A percentile compares a stretch with the other conserved stretches of the same genome.
Evolutionary conservation across 2,888 invertebrate genomes (phyloP).

Genomic region (Pristionchus fissidentatus): DNA sequence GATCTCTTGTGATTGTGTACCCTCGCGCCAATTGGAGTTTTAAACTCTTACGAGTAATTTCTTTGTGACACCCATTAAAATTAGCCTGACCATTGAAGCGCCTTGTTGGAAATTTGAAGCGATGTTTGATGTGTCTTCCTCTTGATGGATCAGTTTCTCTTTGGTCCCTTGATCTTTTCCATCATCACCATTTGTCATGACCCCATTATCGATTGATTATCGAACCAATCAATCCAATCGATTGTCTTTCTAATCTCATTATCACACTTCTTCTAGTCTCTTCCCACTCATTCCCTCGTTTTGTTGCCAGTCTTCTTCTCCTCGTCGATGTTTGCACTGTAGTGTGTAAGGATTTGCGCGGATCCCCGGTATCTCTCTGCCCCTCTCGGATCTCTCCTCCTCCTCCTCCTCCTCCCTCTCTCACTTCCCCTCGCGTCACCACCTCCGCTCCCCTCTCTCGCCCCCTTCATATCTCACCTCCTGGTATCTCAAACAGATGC

Average conservation of each 20-base stretch:
- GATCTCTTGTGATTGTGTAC: too few relatives aligned
- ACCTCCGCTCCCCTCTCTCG: neutral
- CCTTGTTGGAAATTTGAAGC: too few relatives aligned
- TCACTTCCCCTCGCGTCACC: neutral
- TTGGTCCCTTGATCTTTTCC: slow-evolving; percentile 2
- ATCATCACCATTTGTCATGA: neutral
- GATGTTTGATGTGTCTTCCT: neutral
- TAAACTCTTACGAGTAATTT: too few relatives aligned
- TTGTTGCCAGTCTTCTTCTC: slow-evolving; percentile 38
- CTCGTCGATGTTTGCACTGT: slow-evolving; percentile 41
- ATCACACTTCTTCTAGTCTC: slow-evolving; percentile 13
- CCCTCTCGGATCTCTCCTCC: neutral
- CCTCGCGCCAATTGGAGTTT: too few relatives aligned
- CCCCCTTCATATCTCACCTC: slow-evolving; percentile 22
- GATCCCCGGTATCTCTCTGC: slow-evolving; percentile 35
- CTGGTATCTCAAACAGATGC: slow-evolving; percentile 32
- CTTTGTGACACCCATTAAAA: too few relatives aligned
- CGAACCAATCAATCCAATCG: neutral
- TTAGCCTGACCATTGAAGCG: too few relatives aligned
- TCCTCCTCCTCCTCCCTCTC: neutral
- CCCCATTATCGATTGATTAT: neutral
- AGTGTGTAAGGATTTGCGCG: slow-evolving; percentile 47
- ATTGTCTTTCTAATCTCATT: slow-evolving; percentile 30
- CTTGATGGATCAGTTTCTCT: neutral
- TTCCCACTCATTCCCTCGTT: slow-evolving; percentile 23